A percentile compares a stretch with the other conserved stretches of the same genome.
These are phyloP conservation scores for Mycalesis mineus DNA, from an alignment of 2,888 invertebrate genomes.

Conservation along the genomic window DNA sequence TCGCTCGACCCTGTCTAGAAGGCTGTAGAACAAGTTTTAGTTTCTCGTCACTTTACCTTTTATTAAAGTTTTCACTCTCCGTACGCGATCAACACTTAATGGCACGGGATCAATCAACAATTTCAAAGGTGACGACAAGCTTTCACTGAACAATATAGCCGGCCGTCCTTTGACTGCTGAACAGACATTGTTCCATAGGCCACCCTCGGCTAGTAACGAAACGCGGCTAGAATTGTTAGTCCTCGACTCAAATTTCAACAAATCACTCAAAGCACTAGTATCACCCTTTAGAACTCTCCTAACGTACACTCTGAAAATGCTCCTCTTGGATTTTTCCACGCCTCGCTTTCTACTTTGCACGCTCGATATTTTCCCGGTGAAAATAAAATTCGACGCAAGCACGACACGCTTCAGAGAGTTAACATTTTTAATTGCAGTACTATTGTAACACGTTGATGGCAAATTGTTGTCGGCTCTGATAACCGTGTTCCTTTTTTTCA, in stretches of 20 bases:
- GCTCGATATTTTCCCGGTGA: slow-evolving; percentile 72
- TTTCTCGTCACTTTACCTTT: slow-evolving; percentile 68
- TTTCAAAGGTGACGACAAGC: slow-evolving; percentile 55
- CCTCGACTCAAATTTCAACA: slow-evolving; percentile 66
- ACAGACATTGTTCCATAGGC: slow-evolving; percentile 46
- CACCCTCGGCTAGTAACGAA: slow-evolving; percentile 61
- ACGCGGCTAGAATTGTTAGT: slow-evolving; percentile 63
- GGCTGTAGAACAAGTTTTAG: not conserved
- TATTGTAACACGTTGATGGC: slow-evolving; percentile 57
- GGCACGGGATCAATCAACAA: slow-evolving; percentile 66
- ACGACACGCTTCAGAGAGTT: slow-evolving; percentile 60
- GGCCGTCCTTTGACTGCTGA: slow-evolving; percentile 47
- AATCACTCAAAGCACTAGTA: slow-evolving; percentile 61
- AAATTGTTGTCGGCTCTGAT: slow-evolving; percentile 60
- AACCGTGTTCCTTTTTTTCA: slow-evolving; percentile 68
- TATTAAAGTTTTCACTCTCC: slow-evolving; percentile 63
- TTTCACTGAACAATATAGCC: slow-evolving; percentile 57
- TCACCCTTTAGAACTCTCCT: slow-evolving; percentile 70
- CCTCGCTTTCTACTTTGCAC: slow-evolving; percentile 50
- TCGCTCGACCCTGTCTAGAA: not conserved
- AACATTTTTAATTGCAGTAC: slow-evolving; percentile 65
- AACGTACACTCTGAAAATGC: slow-evolving; percentile 69
- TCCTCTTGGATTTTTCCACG: slow-evolving; percentile 48
- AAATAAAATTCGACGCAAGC: slow-evolving; percentile 65
- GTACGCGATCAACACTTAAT: slow-evolving; percentile 60